Conservation (phyloP, 1,140 invertebrate genomes). For the Monochamus saltuarius region DNA sequence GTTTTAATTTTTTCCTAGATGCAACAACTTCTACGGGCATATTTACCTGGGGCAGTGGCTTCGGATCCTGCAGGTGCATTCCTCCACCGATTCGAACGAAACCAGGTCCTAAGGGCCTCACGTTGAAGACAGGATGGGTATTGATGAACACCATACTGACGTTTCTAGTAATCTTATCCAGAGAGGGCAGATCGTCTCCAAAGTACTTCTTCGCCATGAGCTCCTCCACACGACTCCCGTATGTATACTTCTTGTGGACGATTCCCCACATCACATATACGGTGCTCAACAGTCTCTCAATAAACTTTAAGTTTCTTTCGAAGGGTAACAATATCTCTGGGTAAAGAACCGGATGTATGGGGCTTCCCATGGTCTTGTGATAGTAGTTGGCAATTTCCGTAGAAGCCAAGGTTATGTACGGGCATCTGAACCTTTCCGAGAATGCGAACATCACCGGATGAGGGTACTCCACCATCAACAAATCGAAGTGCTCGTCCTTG, state of each 20-base stretch:
- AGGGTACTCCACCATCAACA: constrained; percentile 40
- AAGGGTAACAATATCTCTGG: constrained; percentile 33
- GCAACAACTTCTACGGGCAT: too few relatives aligned
- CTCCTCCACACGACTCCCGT: constrained; percentile 35
- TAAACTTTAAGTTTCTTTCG: constrained; percentile 46
- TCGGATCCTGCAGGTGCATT: constrained; percentile 11
- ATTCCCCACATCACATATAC: constrained; percentile 11
- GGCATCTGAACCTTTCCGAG: constrained; percentile 31
- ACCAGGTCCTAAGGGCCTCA: constrained; percentile 2
- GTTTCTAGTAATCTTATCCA: constrained; percentile 28
- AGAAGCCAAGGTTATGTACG: constrained; percentile 6
- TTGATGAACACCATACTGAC: constrained; percentile 25
- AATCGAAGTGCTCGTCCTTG: constrained; percentile 39
- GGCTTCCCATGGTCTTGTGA: constrained; percentile 22
- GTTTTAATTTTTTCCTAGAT: too few relatives aligned
- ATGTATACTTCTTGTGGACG: not conserved
- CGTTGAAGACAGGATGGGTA: constrained; percentile 14
- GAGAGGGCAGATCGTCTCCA: constrained; percentile 43
- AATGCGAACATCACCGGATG: constrained; percentile 31
- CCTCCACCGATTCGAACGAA: constrained; percentile 34
- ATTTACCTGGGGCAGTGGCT: constrained; percentile 16
- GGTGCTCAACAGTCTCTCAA: constrained; percentile 47
- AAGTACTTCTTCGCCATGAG: constrained; percentile 50
- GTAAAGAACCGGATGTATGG: constrained; percentile 25
- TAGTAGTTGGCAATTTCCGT: constrained; percentile 5